Evolutionary conservation across 2,113 vertebrate species (phyloP).

Genomic region (Heptranchias perlo): DNA sequence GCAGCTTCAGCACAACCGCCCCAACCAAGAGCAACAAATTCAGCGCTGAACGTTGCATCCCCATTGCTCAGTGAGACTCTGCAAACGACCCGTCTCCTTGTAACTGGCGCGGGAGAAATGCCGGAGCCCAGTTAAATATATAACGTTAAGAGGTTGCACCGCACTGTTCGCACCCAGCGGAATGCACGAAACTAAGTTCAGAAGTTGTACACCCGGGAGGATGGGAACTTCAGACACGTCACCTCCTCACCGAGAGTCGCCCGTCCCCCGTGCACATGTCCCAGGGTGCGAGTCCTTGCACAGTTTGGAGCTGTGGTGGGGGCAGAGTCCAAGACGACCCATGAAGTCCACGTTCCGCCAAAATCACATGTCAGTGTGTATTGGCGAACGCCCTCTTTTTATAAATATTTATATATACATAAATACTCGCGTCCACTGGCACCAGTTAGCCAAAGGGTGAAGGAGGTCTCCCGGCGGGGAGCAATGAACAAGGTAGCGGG

Average conservation of each 20-base stretch:
- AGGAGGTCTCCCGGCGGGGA: neutral
- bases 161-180: neutral
- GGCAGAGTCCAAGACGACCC: neutral
- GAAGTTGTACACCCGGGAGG: neutral
- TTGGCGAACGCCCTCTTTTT: neutral
- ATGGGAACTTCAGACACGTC: neutral
- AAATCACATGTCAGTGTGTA: neutral
- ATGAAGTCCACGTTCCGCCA: neutral
- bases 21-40: neutral
- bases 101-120: neutral
- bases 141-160: no score
- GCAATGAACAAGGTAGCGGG: neutral
- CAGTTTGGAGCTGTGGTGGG: neutral
- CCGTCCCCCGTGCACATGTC: neutral
- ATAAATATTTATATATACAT: neutral
- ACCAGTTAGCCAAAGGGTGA: neutral
- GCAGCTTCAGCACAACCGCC: neutral
- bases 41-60: neutral
- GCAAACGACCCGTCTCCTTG: no score
- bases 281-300: neutral
- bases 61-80: no score
- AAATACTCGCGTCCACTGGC: neutral
- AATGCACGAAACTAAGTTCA: neutral
- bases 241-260: neutral
- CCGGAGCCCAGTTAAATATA: neutral